Conservation (phyloP, 2,113 vertebrate genomes). For the Gopherus flavomarginatus region DNA sequence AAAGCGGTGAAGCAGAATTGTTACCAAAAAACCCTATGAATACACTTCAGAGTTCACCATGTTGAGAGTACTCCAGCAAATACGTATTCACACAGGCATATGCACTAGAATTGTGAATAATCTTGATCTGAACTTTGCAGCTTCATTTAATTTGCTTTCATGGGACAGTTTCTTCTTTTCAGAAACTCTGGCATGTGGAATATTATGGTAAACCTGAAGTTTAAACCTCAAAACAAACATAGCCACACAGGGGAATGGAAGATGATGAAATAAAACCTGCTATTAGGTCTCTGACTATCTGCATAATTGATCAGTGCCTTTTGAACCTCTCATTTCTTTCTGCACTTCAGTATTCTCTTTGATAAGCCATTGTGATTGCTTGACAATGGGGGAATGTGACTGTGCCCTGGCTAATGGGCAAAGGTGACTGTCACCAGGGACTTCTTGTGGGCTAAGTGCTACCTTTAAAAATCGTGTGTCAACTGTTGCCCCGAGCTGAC, state of each 20-base stretch:
- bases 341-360: neutral
- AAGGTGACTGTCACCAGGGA: neutral
- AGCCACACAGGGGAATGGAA: neutral
- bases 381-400: rapidly evolving
- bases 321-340: neutral
- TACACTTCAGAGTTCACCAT: neutral
- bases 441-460: neutral
- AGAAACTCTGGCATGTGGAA: neutral
- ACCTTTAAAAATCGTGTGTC: neutral
- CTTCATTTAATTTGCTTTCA: neutral
- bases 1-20: rapidly evolving
- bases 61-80: neutral
- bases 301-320: neutral
- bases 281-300: neutral
- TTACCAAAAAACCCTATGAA: rapidly evolving
- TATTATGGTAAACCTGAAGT: neutral
- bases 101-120: neutral
- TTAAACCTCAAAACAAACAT: neutral
- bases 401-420: neutral
- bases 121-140: neutral
- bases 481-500: neutral
- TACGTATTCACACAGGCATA: rapidly evolving
- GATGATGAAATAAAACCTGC: neutral
- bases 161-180: neutral
- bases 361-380: neutral